A percentile compares a stretch with the other conserved stretches of the same genome.
Conservation (phyloP, 2,888 invertebrate species). For the Netelia virgata region DNA sequence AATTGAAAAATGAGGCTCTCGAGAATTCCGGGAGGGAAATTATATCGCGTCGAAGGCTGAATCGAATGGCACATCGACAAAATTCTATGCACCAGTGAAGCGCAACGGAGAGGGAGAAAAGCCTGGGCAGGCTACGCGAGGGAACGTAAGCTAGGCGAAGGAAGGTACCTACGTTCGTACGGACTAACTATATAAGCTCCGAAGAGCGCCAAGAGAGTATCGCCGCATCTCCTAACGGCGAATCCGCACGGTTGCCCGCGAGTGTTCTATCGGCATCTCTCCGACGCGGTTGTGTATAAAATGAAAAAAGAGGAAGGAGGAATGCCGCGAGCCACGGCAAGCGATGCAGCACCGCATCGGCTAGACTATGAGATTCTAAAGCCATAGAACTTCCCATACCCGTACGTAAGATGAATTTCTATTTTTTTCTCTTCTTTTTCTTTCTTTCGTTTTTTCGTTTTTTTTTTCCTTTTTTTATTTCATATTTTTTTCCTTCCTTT, state of each 20-base stretch:
- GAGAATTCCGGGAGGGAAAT: slow-evolving; percentile 40
- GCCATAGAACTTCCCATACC: slow-evolving; percentile 13
- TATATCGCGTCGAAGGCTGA: slow-evolving; percentile 33
- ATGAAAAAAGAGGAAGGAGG: slow-evolving; percentile 57
- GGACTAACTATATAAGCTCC: slow-evolving; percentile 26
- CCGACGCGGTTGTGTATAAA: slow-evolving; percentile 24
- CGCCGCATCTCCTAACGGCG: slow-evolving; percentile 66
- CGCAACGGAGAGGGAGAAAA: slow-evolving; percentile 40
- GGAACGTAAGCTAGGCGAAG: not conserved
- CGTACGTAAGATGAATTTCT: not conserved
- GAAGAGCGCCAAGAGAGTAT: slow-evolving; percentile 40
- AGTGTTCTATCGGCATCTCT: slow-evolving; percentile 62
- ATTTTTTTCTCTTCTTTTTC: too few relatives aligned
- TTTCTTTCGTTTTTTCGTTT: too few relatives aligned
- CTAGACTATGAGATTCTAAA: slow-evolving; percentile 49
- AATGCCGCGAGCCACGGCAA: slow-evolving; percentile 49
- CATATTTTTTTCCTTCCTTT: not conserved
- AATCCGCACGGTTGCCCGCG: slow-evolving; percentile 61
- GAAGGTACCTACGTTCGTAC: not conserved
- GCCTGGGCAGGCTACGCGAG: not conserved
- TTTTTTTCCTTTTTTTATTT: too few relatives aligned
- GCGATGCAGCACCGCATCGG: slow-evolving; percentile 52
- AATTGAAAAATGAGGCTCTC: slow-evolving; percentile 2
- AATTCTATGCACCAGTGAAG: slow-evolving; percentile 61
- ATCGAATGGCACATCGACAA: slow-evolving; percentile 60